A percentile compares a stretch with the other conserved stretches of the same genome.
These are phyloP conservation scores for Chelidonichthys spinosus DNA, from an alignment of 2,797 vertebrate genomes.

Conservation along the genomic window DNA sequence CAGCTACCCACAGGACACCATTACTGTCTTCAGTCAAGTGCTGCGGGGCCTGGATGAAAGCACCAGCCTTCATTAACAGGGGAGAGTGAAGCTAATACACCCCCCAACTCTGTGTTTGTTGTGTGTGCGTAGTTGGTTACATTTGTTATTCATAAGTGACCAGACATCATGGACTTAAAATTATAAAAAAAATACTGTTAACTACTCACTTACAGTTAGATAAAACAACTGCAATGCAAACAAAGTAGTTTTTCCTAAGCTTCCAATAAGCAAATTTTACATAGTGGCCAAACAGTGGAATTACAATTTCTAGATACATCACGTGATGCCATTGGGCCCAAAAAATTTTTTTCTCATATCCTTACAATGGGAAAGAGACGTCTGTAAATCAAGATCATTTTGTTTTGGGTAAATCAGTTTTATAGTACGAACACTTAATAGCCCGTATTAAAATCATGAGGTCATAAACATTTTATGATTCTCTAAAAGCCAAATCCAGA, in stretches of 20 bases:
- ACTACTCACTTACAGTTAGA: neutral
- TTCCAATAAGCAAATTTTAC: neutral
- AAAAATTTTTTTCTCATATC: too few species aligned
- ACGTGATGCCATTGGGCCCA: too few species aligned
- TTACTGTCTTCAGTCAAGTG: conserved; percentile 69
- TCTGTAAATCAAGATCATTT: too few species aligned
- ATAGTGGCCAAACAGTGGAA: neutral
- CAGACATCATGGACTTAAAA: neutral
- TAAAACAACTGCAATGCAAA: neutral
- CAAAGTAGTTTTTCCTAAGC: neutral
- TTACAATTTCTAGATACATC: too few species aligned
- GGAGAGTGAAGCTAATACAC: conserved; percentile 32
- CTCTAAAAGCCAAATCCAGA: too few species aligned
- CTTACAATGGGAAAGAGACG: too few species aligned
- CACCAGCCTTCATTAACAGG: conserved; percentile 36
- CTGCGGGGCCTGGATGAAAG: conserved; percentile 79
- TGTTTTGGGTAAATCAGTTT: too few species aligned
- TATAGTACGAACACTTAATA: too few species aligned
- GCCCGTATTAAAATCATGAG: too few species aligned
- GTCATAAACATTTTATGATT: too few species aligned
- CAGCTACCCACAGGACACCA: conserved; percentile 73
- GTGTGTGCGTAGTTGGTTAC: conserved; percentile 13
- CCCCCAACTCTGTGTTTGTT: conserved; percentile 6
- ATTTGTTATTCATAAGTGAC: neutral
- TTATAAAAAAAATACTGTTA: neutral